Conservation (phyloP, 2,113 vertebrate genomes). For the Zonotrichia leucophrys region DNA sequence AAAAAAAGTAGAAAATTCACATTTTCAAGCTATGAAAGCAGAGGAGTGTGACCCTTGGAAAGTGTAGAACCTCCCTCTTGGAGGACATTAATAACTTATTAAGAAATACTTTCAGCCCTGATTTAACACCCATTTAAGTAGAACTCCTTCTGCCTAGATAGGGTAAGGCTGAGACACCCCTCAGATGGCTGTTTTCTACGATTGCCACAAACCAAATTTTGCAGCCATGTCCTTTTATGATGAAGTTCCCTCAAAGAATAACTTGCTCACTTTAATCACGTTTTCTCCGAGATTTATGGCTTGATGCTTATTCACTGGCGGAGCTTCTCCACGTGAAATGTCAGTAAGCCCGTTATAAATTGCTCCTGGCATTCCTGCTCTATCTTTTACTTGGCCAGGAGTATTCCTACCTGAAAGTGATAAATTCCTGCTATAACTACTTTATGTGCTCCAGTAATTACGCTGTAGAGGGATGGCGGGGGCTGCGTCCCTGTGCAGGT, state of each 20-base stretch:
- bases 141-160: neutral
- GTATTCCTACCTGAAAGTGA: constrained; percentile 81
- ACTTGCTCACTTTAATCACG: constrained; percentile 73
- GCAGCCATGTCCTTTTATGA: constrained; percentile 60
- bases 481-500: constrained; percentile 26
- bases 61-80: neutral
- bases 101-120: neutral
- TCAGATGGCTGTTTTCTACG: constrained; percentile 61
- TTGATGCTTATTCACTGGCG: constrained; percentile 71
- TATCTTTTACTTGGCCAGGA: constrained; percentile 77
- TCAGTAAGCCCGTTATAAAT: constrained; percentile 81
- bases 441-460: constrained; percentile 83
- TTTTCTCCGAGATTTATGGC: constrained; percentile 77
- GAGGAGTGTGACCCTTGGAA: neutral
- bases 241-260: constrained; percentile 71
- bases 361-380: constrained; percentile 72
- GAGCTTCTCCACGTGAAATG: constrained; percentile 74
- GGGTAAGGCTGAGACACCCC: constrained; percentile 19
- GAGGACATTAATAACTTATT: neutral
- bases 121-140: neutral
- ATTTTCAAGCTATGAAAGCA: fast-evolving
- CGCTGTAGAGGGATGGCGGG: constrained; percentile 25
- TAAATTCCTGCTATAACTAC: constrained; percentile 78
- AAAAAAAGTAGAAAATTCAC: neutral
- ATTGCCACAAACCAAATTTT: constrained; percentile 67